These are phyloP conservation scores for Amphipyra tragopoginis DNA, from an alignment of 2,888 invertebrate genomes.

Conservation along the genomic window DNA sequence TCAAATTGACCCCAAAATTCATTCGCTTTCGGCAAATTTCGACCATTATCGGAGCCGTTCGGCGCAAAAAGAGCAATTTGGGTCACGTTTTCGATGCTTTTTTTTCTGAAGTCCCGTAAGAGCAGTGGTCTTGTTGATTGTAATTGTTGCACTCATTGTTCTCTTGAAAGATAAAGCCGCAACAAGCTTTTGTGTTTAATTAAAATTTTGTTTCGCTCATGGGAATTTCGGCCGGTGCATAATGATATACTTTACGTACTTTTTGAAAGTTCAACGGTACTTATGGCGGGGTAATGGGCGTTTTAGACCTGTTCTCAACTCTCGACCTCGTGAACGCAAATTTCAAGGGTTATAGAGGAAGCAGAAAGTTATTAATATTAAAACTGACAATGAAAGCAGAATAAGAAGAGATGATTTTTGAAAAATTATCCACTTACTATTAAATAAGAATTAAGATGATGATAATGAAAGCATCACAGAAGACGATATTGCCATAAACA, in stretches of 20 bases:
- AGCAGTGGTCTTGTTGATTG: constrained; percentile 67
- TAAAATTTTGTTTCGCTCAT: constrained; percentile 77
- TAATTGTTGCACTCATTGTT: constrained; percentile 86
- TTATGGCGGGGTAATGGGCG: constrained; percentile 46
- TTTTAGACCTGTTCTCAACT: constrained; percentile 59
- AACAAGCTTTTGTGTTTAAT: constrained; percentile 80
- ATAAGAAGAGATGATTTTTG: neutral
- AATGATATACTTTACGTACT: constrained; percentile 61
- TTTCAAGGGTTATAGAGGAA: constrained; percentile 31
- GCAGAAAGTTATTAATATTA: neutral
- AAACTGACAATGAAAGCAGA: neutral
- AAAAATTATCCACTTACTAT: no score
- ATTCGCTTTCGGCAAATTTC: constrained; percentile 85
- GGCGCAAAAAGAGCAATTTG: constrained; percentile 83
- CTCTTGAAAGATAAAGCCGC: constrained; percentile 77
- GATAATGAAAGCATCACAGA: neutral
- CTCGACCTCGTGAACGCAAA: constrained; percentile 46
- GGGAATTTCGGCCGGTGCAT: constrained; percentile 61
- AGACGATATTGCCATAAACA: neutral
- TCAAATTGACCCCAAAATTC: constrained; percentile 84
- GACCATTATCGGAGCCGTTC: constrained; percentile 77
- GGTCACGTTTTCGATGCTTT: constrained; percentile 78
- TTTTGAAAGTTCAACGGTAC: constrained; percentile 62
- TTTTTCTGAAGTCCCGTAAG: constrained; percentile 79
- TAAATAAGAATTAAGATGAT: neutral